A percentile compares a stretch with the other conserved stretches of the same genome.
Conservation (phyloP, 2,797 vertebrate species). For the Crocidura indochinensis region DNA sequence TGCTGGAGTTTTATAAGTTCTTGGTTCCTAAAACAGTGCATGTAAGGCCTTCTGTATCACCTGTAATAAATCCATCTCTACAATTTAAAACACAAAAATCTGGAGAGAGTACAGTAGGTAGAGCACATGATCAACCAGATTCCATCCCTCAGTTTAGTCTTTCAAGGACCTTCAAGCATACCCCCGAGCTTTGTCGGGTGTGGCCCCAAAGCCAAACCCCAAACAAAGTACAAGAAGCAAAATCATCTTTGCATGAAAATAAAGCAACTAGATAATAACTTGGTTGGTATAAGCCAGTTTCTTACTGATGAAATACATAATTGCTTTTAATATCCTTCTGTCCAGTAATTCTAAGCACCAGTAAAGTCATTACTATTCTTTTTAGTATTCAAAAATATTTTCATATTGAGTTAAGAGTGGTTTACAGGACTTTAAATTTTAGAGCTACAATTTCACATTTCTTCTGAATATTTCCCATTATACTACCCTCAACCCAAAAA, state of each 20-base stretch:
- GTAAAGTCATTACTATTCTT: background rate
- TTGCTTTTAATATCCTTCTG: constrained; percentile 75
- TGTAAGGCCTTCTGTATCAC: background rate
- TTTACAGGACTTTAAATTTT: too few relatives aligned
- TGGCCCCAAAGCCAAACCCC: too few relatives aligned
- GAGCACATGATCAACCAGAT: too few relatives aligned
- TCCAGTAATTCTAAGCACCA: constrained; percentile 71
- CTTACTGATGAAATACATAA: constrained; percentile 67
- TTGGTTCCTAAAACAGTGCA: background rate
- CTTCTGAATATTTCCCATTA: too few relatives aligned
- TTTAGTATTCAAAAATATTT: too few relatives aligned
- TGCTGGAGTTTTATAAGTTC: constrained; percentile 54
- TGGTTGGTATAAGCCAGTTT: constrained; percentile 17
- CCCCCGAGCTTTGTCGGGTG: too few relatives aligned
- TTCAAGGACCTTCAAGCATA: too few relatives aligned
- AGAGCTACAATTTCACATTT: too few relatives aligned
- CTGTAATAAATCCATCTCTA: constrained; percentile 26
- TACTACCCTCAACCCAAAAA: too few relatives aligned
- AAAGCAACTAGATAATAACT: constrained; percentile 25
- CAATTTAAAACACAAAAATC: constrained; percentile 49
- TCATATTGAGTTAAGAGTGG: too few relatives aligned
- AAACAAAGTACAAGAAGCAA: background rate
- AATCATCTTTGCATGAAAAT: constrained; percentile 52
- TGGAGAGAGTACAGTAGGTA: too few relatives aligned
- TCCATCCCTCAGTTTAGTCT: too few relatives aligned